Percentiles rank a stretch among this genome's conserved stretches.
These are phyloP conservation scores for Ictidomys tridecemlineatus DNA, from an alignment of 2,113 vertebrate genomes.

Conservation along the genomic window DNA sequence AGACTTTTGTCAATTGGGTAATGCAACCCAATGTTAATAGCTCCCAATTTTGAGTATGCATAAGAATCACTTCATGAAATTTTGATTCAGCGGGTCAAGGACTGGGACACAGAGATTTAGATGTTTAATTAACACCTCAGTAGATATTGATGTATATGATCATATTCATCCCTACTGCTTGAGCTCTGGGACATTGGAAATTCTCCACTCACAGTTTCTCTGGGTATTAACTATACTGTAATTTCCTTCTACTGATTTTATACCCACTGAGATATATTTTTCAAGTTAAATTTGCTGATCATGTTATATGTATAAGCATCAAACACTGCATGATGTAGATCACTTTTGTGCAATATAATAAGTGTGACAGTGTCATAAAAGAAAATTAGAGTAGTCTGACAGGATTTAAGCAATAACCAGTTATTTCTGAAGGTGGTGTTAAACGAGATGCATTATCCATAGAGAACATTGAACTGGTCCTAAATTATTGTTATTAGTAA, in stretches of 20 bases:
- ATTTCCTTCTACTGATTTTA: neutral
- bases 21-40: neutral
- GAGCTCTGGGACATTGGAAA: neutral
- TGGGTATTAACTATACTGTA: neutral
- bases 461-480: slow-evolving; percentile 31
- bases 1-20: neutral
- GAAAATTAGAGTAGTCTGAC: slow-evolving; percentile 74
- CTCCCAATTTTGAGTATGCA: neutral
- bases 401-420: slow-evolving; percentile 60
- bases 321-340: slow-evolving; percentile 66
- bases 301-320: slow-evolving; percentile 46
- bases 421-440: slow-evolving; percentile 71
- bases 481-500: slow-evolving; percentile 77
- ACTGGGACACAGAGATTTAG: neutral
- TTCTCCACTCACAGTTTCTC: neutral
- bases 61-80: neutral
- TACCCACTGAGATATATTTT: neutral
- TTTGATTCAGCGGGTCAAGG: neutral
- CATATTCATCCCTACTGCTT: neutral
- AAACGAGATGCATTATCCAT: slow-evolving; percentile 70
- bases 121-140: neutral
- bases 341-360: slow-evolving; percentile 68
- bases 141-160: neutral
- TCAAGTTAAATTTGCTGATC: slow-evolving; percentile 63
- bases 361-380: slow-evolving; percentile 74